Base-by-base conservation (phyloP, 2,797 vertebrate genomes). In the Parauchenoglanis punctatus region DNA sequence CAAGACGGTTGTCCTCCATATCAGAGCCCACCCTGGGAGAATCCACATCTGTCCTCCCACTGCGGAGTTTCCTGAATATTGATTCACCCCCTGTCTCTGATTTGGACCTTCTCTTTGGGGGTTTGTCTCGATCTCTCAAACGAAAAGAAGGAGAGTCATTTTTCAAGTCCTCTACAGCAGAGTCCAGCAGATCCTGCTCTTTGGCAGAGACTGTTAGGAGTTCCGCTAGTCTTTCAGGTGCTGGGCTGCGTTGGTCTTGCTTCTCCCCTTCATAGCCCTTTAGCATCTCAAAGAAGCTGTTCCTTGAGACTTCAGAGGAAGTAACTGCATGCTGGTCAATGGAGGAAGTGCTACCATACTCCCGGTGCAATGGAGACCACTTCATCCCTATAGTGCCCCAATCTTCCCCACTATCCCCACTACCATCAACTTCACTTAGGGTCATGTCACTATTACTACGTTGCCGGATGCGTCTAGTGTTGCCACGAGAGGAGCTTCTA, bases 381-480 rank as follows among this genome's bases (percentile, higher is more conserved):
- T 98, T 99, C 86, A 96, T 95, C 0, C 95, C 96, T 0, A 76
- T 65, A 4, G 89, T 80, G 89, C 96, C 94, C 96, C 97, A 99
- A 91, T 99, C 98, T 90, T 99, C 98, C 28, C 96, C 97, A 85
- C 97, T 97, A 90, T 99, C 98, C 88, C 97, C 96, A 46, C 97
- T 97, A 86, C 96, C 96, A n/a, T 99, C 98, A 94, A 99, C 96
- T 88, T 99, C 98, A 88, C 97, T 97, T 91, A 99, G 96, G 86
- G 98, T 98, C 94, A 99, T 99, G 85, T 99, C 98, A 0, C 98
- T 99, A 93, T 99, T 99, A 95, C 98, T 99, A 86, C 98, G 96
- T 89, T 99, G 98, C 31, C 97, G 96, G 88, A 98, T 96, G 87
- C 97, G 96, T 63, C 97, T 96, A 75, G 97, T 94, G 87, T 95